phyloP scores from a whole-genome alignment of 2,797 vertebrate species.

The Pygocentrus nattereri region DNA sequence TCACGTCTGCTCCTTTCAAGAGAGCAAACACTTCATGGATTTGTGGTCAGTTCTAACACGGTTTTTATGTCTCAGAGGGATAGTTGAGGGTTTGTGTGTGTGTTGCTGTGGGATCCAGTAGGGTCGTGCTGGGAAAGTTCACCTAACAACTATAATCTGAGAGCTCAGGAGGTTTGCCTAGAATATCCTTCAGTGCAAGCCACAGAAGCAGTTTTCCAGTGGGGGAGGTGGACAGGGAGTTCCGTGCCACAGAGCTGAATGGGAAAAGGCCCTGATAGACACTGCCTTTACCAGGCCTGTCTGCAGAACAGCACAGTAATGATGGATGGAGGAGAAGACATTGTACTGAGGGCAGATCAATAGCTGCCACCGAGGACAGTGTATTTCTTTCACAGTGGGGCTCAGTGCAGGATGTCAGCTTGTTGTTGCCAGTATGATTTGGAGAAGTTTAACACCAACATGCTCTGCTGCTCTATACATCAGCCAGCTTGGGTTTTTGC shows the following conservation, averaged over 20 bases:
- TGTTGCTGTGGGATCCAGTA: conserved; percentile 43
- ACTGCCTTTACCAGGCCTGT: conserved; percentile 32
- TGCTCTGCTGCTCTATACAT: conserved; percentile 46
- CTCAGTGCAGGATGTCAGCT: conserved; percentile 58
- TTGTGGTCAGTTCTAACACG: conserved; percentile 19
- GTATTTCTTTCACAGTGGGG: conserved; percentile 60
- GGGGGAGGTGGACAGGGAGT: conserved; percentile 46
- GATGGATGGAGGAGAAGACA: conserved; percentile 61
- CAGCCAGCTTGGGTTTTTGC: conserved; percentile 49
- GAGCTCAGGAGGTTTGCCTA: conserved; percentile 38
- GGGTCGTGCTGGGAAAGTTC: conserved; percentile 43
- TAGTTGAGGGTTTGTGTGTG: conserved; percentile 36
- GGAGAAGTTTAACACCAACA: conserved; percentile 61
- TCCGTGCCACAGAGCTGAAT: conserved; percentile 35
- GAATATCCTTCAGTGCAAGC: conserved; percentile 48
- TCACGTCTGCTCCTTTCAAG: background rate
- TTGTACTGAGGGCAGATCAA: conserved; percentile 59
- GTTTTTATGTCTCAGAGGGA: conserved; percentile 41
- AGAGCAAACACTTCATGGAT: conserved; percentile 3
- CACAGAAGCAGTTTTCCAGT: conserved; percentile 37
- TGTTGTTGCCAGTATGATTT: conserved; percentile 62
- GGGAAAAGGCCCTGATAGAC: background rate
- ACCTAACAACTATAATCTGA: conserved; percentile 56
- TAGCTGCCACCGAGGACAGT: conserved; percentile 57
- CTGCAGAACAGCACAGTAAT: conserved; percentile 46